phyloP scores from a whole-genome alignment of 2,888 invertebrate genomes.

The Ischnus inquisitorius region DNA sequence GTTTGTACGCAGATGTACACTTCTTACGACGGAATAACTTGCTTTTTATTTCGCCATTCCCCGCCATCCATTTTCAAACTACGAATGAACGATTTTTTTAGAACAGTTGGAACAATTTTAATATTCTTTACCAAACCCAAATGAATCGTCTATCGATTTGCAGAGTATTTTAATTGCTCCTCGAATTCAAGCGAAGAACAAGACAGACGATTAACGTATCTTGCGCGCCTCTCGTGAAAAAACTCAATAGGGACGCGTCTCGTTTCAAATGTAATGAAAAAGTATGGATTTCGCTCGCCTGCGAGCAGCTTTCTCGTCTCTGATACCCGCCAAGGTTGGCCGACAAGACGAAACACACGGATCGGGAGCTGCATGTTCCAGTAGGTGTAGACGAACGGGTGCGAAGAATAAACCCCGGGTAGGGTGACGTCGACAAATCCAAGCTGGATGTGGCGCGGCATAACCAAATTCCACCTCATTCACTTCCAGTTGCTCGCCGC shows the following conservation, averaged over 20 bases:
- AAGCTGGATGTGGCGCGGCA: conserved; percentile 82
- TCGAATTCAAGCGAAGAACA: neutral
- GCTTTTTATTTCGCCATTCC: too few relatives aligned
- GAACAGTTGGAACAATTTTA: too few relatives aligned
- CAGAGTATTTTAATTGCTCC: neutral
- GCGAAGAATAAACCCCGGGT: conserved; percentile 18
- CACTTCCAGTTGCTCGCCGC: conserved; percentile 56
- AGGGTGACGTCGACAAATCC: conserved; percentile 83
- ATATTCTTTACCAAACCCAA: too few relatives aligned
- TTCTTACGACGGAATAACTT: too few relatives aligned
- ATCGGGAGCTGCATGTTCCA: conserved; percentile 6
- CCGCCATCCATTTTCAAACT: too few relatives aligned
- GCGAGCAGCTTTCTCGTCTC: conserved; percentile 56
- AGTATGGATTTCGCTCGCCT: conserved; percentile 51
- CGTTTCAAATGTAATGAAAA: neutral
- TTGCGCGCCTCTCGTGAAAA: neutral
- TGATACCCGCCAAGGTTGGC: conserved; percentile 50
- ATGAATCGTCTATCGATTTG: neutral
- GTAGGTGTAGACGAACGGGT: conserved; percentile 29
- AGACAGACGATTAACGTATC: neutral
- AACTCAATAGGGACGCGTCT: neutral
- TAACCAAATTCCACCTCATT: conserved; percentile 80
- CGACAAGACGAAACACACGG: conserved; percentile 44
- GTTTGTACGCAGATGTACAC: too few relatives aligned
- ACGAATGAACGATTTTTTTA: too few relatives aligned